Conservation (phyloP, 2,888 invertebrate genomes). For the Polymixis lichenea region DNA sequence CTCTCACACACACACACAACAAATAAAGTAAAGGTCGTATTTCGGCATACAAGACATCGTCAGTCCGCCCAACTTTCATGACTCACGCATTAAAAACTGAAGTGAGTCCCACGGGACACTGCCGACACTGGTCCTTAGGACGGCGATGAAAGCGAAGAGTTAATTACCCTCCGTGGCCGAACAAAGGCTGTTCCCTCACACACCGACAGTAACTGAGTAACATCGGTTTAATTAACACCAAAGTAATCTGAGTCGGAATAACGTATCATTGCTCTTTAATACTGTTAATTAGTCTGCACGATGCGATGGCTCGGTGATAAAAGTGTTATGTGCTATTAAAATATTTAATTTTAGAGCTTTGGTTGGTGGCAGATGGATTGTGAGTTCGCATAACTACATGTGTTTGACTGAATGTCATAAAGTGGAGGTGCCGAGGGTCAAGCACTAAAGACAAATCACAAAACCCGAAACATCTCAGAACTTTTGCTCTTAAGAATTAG, state of each 20-base stretch:
- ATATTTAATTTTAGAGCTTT: slow-evolving; percentile 5
- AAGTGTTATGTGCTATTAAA: slow-evolving; percentile 37
- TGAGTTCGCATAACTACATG: slow-evolving; percentile 3
- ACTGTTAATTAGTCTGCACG: slow-evolving; percentile 42
- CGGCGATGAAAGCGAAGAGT: slow-evolving; percentile 55
- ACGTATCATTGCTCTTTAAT: slow-evolving; percentile 56
- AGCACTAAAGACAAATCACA: neutral
- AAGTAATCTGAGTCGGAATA: slow-evolving; percentile 49
- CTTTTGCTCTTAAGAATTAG: neutral
- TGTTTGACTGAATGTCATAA: neutral
- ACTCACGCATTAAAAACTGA: slow-evolving; percentile 33
- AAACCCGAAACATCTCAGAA: neutral
- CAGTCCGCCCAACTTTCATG: slow-evolving; percentile 34
- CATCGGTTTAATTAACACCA: slow-evolving; percentile 51
- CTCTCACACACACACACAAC: too few relatives aligned
- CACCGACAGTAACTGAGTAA: slow-evolving; percentile 49
- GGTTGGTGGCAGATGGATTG: slow-evolving; percentile 1
- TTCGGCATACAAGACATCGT: too few relatives aligned
- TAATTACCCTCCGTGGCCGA: slow-evolving; percentile 58
- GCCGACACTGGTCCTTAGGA: slow-evolving; percentile 13
- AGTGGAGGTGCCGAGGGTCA: neutral
- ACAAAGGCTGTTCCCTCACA: slow-evolving; percentile 58
- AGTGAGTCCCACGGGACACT: slow-evolving; percentile 54
- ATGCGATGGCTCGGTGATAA: slow-evolving; percentile 31
- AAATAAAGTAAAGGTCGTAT: too few relatives aligned